Evolutionary conservation across 2,888 invertebrate species (phyloP).

Genomic region (Malachius bipustulatus): DNA sequence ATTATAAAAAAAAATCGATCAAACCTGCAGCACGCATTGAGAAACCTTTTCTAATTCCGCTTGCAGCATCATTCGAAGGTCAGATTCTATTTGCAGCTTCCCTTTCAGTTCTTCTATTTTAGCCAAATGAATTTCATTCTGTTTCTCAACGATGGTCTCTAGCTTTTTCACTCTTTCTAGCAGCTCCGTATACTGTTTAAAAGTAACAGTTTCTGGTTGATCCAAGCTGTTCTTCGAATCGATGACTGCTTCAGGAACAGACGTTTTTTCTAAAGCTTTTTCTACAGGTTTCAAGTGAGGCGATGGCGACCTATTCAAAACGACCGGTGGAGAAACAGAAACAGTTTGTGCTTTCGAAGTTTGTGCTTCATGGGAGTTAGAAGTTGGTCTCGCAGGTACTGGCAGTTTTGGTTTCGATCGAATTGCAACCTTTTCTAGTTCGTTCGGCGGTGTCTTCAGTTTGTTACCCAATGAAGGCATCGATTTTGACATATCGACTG

Average conservation of each 20-base stretch:
- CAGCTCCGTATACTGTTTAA: constrained; percentile 31
- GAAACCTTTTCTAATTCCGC: constrained; percentile 57
- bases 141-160: constrained; percentile 47
- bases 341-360: constrained; percentile 8
- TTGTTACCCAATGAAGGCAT: constrained; percentile 7
- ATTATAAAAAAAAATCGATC: too few species aligned
- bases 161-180: constrained; percentile 42
- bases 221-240: constrained; percentile 4
- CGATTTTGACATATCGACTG: constrained; percentile 12
- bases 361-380: constrained; percentile 1
- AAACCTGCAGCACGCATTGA: constrained; percentile 61
- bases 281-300: neutral
- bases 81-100: constrained; percentile 50
- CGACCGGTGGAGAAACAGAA: constrained; percentile 4
- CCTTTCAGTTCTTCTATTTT: constrained; percentile 52
- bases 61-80: constrained; percentile 51
- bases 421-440: constrained; percentile 9
- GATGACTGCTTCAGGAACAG: constrained; percentile 4
- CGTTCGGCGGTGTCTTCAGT: constrained; percentile 6
- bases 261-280: neutral
- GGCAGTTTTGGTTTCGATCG: constrained; percentile 11
- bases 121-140: constrained; percentile 44
- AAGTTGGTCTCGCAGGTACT: constrained; percentile 7
- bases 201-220: constrained; percentile 18
- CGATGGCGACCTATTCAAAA: neutral